Base-by-base conservation (phyloP, 2,888 invertebrate species). In the Prionchulus punctatus region DNA sequence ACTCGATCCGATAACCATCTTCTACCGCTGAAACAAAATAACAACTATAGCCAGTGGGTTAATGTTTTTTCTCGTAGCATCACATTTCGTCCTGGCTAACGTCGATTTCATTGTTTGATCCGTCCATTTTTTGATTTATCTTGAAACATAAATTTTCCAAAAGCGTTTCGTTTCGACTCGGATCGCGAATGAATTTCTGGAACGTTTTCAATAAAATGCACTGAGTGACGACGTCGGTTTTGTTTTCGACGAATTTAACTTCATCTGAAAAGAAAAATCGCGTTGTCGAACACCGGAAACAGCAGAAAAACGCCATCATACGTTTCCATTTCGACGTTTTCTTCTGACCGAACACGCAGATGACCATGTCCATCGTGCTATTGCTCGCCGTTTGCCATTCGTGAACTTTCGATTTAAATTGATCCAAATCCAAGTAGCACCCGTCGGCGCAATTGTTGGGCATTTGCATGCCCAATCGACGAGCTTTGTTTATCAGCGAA, bases 391-490 rank as follows among this genome's bases (percentile, higher is more conserved):
- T n/a, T n/a, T n/a, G n/a, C 7, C 36, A 18, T 28, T 49, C 50
- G 50, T 30, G 12, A 7, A 49, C 3, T 28, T 49, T 28, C 12
- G 28, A 15, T 28, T n/a, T 7, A 30, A 49, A 4, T 49, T 49
- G 28, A 12, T 49, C 50, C 30, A 15, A 12, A 7, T 49, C 28
- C 12, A 28, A n/a, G 3, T 4, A 49, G 23, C 26, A 7, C 15
- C 4, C 21, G 12, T 28, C 12, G 15, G 50, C 12, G 15, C 15
- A 30, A 49, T 49, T 21, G 50, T 7, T 49, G 30, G 28, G 27
- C 30, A 49, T 49, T 49, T 49, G 4, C 50, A 49, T 30, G 50
- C 50, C 50, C 50, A 49, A 28, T 4, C 23, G 4, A 18, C 30
- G 50, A 12, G 50, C 27, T 30, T 30, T 49, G 28, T 28, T 15